Base-by-base conservation (phyloP, 2,888 invertebrate genomes). In the Apodemia duryi region DNA sequence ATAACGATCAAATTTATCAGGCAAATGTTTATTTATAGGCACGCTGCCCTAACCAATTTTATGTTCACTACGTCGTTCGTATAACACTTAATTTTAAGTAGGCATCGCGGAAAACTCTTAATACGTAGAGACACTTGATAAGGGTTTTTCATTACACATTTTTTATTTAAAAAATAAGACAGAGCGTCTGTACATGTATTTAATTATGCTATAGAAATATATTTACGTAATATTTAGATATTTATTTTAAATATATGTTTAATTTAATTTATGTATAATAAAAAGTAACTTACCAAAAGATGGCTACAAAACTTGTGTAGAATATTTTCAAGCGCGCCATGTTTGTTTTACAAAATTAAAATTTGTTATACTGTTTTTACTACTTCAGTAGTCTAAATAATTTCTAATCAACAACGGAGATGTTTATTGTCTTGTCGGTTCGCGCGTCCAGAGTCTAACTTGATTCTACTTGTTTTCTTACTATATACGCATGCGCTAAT, bases 401-500 rank as follows among this genome's bases (percentile, higher is more conserved):
- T 67, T 61, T 38, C 63, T 65, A 60, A 52, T 62, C 63, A 63
- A 57, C 61, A 38, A 60, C 67, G 67, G 68, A 69, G 67, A 67
- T 69, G 67, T 66, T 69, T 61, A 68, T 75, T 75, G 79, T 76
- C 74, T 74, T 76, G 68, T 61, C 65, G 65, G 70, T 74, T 74
- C 70, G 73, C 75, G 73, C 71, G 73, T 67, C 70, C 72, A 66
- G 70, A 66, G 72, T 73, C 75, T 72, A 73, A 71, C 72, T 67
- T 67, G 71, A 71, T 66, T 67, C 68, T 73, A 71, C 68, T 63
- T 64, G 66, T 67, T 49, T 60, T 64, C 57, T 52, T 49, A 9
- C 35, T 38, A 35, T 62, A 62, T 71, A 73, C 85, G 83, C 85
- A 82, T 80, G 85, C 84, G 82, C 73, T 41, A 62, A 57, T 57